phyloP scores from a whole-genome alignment of 2,888 invertebrate species.

The Drosophila cognata region DNA sequence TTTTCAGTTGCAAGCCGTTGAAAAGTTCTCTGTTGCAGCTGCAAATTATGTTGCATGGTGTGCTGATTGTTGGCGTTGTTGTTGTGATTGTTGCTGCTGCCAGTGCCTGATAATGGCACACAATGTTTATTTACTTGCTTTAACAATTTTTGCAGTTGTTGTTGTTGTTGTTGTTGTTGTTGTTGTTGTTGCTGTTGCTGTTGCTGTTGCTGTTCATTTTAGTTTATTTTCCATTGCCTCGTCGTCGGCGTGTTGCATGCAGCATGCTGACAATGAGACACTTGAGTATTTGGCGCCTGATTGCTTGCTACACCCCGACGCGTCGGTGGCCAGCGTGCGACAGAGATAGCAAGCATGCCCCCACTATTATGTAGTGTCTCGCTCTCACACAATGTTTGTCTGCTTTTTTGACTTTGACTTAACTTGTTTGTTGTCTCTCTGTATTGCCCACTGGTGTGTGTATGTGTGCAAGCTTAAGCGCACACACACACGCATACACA shows the following conservation, averaged over 20 bases:
- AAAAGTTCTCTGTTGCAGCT: conserved; percentile 76
- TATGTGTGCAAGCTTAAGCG: conserved; percentile 26
- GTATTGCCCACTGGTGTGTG: conserved; percentile 24
- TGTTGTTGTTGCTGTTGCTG: conserved; percentile 28
- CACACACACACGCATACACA: conserved; percentile 18
- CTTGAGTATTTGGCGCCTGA: conserved; percentile 79
- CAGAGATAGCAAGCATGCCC: conserved; percentile 8
- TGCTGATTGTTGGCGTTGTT: conserved; percentile 59
- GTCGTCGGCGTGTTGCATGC: conserved; percentile 61
- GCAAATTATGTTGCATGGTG: conserved; percentile 75
- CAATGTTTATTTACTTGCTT: conserved; percentile 79
- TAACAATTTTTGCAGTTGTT: conserved; percentile 57
- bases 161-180: conserved; percentile 21
- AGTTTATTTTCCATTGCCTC: conserved; percentile 51
- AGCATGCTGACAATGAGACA: conserved; percentile 78
- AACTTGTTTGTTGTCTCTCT: conserved; percentile 74
- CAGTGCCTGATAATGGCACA: conserved; percentile 74
- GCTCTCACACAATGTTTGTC: conserved; percentile 56
- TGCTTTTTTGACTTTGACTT: conserved; percentile 77
- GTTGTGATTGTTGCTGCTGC: conserved; percentile 59
- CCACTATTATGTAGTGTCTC: conserved; percentile 24
- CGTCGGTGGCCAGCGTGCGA: conserved; percentile 31
- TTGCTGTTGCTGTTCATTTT: conserved; percentile 62
- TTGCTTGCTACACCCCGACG: conserved; percentile 59
- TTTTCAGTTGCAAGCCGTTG: conserved; percentile 65